phyloP scores from a whole-genome alignment of 1,140 invertebrate genomes.

The Adoxophyes honmai region DNA sequence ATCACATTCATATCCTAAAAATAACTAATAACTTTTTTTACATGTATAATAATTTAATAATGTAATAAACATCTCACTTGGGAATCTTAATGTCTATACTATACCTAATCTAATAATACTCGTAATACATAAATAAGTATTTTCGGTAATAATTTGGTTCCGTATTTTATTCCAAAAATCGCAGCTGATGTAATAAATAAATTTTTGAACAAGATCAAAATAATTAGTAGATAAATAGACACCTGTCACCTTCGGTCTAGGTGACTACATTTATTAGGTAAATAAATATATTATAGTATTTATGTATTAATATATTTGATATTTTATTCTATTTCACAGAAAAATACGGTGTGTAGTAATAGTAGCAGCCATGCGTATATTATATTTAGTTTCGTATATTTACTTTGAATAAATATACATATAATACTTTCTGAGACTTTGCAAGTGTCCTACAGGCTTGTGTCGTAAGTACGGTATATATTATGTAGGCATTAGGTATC shows the following conservation, averaged over 20 bases:
- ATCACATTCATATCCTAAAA: conserved; percentile 22
- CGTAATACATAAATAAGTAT: conserved; percentile 15
- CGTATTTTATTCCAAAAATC: conserved; percentile 19
- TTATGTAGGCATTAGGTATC: neutral
- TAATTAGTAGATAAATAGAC: too few relatives aligned
- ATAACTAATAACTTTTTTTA: conserved; percentile 20
- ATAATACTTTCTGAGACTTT: conserved; percentile 43
- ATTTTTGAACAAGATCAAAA: neutral
- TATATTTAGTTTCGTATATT: conserved; percentile 20
- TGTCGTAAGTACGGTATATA: neutral
- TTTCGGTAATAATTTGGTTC: conserved; percentile 41
- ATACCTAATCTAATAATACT: conserved; percentile 31
- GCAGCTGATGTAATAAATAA: neutral
- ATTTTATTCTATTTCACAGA: conserved; percentile 12
- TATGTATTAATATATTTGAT: conserved; percentile 17
- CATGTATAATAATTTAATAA: conserved; percentile 42
- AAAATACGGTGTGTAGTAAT: conserved; percentile 4
- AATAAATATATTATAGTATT: conserved; percentile 13
- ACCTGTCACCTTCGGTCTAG: neutral
- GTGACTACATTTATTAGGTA: conserved; percentile 3
- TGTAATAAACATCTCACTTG: conserved; percentile 50
- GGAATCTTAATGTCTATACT: conserved; percentile 30
- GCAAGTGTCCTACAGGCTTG: neutral
- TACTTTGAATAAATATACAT: conserved; percentile 28
- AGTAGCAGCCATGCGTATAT: conserved; percentile 16